Evolutionary conservation across 2,113 vertebrate genomes (phyloP), one percentile per base, ranked within the genome.

Genomic region (Anarrhichthys ocellatus): DNA sequence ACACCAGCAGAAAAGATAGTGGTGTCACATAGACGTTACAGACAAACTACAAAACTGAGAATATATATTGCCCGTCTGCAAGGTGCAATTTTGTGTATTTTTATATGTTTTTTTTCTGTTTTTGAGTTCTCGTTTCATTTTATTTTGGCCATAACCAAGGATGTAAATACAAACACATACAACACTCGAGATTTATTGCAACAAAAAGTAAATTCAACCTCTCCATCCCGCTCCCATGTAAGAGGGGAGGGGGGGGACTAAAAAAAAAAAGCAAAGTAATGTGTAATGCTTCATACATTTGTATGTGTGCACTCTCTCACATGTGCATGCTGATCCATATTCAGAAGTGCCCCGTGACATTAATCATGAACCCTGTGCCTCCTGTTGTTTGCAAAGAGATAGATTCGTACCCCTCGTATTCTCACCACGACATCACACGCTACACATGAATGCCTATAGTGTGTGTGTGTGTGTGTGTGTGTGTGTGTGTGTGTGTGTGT

Each of bases 1-100:
- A 93, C 95, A 95, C 95, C 95, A 96, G 95, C 95, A 95, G 94
- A 92, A 89, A 87, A 87, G 87, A 95, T 91, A 84, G 87, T 87
- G 91, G 90, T 92, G 91, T 95, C 91, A 94, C 90, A 86, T 74
- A 84, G 88, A 93, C 58, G 81, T 94, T 93, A 94, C 88, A 89
- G 87, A 89, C 89, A 88, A 92, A 90, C 84, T 92, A 93, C 87
- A 84, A 92, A 85, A 90, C 89, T 92, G 88, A 95, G 84, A 92
- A 90, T 84, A 91, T 81, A 84, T 93, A 88, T 94, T 94, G 93
- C 92, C 92, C 94, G 0, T 87, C 92, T 94, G 92, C 92, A 93
- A 94, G 95, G 94, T 95, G 94, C 94, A 95, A 61, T 90, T 87
- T 92, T 68, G 78, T 92, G 91, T 91, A 90, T 91, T 93, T 92